Base-by-base conservation (phyloP, 2,113 vertebrate genomes). In the Grammomys dolichurus region DNA sequence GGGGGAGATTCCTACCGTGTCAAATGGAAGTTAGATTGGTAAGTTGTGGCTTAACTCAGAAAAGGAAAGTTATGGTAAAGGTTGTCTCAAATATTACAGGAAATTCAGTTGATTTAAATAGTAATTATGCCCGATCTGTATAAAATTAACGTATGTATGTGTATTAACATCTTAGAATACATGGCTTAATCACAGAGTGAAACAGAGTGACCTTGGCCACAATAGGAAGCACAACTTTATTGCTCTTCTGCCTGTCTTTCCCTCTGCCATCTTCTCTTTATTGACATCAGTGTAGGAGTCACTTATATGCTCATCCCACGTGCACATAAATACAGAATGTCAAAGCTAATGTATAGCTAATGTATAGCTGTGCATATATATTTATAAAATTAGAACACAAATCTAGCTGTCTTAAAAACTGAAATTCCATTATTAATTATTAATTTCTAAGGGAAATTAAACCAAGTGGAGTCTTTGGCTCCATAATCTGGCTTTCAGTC, bases 11-110 rank as follows among this genome's bases (percentile, higher is more conserved):
- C 40, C 77, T 65, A 65, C 63, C 28, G 36, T 77, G 3, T 65
- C 54, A 92, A 54, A 65, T 92, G 80, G 87, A 95, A 95, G 48
- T 95, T 31, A 33, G 60, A 92, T 56, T 93, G 33, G 26, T 86
- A 56, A 90, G 1, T 76, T 90, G 40, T 76, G 58, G 67, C 67
- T 91, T 89, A 51, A 36, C 46, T 14, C 20, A 84, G 63, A 31
- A 75, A 51, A 73, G 72, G 14, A 43, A 90, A 80, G 65, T 92
- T 67, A 73, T 92, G 76, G 28, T 86, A 76, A 90, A 90, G 8
- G 46, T 72, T 67, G 3, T 12, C 4, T 96, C 67, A 95, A 85
- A 92, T 84, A 7, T 80, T 92, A 65, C 87, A 92, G 72, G n/a
- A 75, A 94, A 63, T 46, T 75, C 91, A 75, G 20, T 87, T 95